Evolutionary conservation across 2,797 vertebrate genomes (phyloP).

Genomic region (Coregonus suidteri): DNA sequence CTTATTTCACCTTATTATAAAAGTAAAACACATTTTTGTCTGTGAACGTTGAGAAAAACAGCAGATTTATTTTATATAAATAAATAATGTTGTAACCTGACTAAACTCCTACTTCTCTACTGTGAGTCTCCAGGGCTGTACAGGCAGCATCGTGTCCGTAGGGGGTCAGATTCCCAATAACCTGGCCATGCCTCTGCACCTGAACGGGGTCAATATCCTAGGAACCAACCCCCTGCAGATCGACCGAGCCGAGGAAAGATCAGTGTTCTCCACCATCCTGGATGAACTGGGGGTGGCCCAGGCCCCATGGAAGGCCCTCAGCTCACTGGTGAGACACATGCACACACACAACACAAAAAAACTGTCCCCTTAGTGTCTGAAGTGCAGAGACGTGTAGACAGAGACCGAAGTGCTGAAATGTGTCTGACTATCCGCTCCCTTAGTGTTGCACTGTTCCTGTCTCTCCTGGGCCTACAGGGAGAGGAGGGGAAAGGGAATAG

Average conservation of each 20-base stretch:
- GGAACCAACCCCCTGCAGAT: conserved; percentile 90
- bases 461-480: not conserved
- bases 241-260: conserved; percentile 89
- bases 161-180: conserved; percentile 97
- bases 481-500: not conserved
- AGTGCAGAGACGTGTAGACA: conserved; percentile 41
- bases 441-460: conserved; percentile 38
- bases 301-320: conserved; percentile 92
- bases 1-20: not conserved
- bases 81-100: not conserved
- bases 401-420: conserved; percentile 48
- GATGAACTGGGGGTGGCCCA: conserved; percentile 88
- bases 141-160: conserved; percentile 91
- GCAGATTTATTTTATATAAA: not conserved
- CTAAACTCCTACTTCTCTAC: not conserved
- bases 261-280: conserved; percentile 86
- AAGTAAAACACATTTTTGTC: not conserved
- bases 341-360: conserved; percentile 10
- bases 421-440: conserved; percentile 53
- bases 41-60: not conserved
- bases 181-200: conserved; percentile 86
- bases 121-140: conserved; percentile 76
- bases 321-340: conserved; percentile 77
- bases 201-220: conserved; percentile 86
- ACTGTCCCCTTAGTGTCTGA: conserved; percentile 18